Evolutionary conservation across 2,888 invertebrate species (phyloP).

Genomic region (Scelioninae gen. 1): DNA sequence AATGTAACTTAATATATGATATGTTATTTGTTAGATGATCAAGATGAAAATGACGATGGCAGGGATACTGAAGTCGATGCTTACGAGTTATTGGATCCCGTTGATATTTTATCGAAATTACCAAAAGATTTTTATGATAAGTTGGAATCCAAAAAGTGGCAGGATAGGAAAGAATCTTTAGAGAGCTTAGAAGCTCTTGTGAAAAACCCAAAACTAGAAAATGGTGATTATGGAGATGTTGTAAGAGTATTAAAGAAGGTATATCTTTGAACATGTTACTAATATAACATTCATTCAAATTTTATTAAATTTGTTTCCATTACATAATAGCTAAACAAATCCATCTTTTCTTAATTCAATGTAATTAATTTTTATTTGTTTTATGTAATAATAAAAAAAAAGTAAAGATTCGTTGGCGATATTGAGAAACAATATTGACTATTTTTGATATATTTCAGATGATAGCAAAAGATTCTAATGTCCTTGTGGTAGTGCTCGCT

Average conservation of each 20-base stretch:
- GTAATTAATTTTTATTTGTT: too few species aligned
- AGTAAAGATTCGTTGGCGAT: too few species aligned
- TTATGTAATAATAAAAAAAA: too few species aligned
- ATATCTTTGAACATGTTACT: too few species aligned
- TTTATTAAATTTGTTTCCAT: too few species aligned
- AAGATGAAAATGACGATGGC: constrained; percentile 87
- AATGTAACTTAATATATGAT: too few species aligned
- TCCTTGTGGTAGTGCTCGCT: constrained; percentile 94
- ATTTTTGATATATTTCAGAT: constrained; percentile 88
- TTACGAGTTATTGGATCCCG: constrained; percentile 95
- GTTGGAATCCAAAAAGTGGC: constrained; percentile 98
- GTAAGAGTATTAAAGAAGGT: constrained; percentile 95
- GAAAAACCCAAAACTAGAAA: constrained; percentile 93
- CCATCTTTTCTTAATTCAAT: too few species aligned
- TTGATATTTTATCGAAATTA: constrained; percentile 95
- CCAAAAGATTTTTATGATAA: constrained; percentile 98
- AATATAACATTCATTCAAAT: too few species aligned
- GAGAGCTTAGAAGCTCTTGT: constrained; percentile 92
- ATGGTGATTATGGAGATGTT: constrained; percentile 96
- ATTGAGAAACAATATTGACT: too few species aligned
- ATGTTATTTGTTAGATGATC: too few species aligned
- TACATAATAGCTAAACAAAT: too few species aligned
- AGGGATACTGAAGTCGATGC: constrained; percentile 89
- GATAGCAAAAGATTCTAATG: constrained; percentile 97
- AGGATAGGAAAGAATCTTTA: constrained; percentile 96